Percentiles rank a stretch among this genome's conserved stretches.
Evolutionary conservation across 2,888 invertebrate genomes (phyloP).

Genomic region (Antheraea assamensis): DNA sequence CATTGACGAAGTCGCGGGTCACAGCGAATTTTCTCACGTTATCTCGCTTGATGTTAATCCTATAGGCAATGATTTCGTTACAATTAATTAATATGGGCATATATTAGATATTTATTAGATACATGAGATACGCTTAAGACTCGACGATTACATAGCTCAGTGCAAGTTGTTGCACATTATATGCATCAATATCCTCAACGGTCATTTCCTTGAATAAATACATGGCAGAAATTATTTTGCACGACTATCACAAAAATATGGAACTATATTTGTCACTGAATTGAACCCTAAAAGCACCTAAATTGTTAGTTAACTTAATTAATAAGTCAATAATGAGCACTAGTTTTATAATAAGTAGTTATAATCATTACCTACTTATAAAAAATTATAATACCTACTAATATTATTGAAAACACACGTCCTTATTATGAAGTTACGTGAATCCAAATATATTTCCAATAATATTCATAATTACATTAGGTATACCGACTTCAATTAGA

Average conservation of each 20-base stretch:
- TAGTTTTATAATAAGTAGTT: not conserved
- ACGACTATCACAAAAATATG: not conserved
- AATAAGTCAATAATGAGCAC: not conserved
- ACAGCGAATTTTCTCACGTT: not conserved
- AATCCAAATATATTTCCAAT: not conserved
- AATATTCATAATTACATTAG: not conserved
- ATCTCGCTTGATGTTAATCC: not conserved
- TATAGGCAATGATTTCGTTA: not conserved
- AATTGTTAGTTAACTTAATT: not conserved
- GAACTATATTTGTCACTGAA: not conserved
- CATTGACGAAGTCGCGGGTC: too few species aligned
- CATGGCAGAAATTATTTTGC: not conserved
- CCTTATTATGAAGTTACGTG: not conserved
- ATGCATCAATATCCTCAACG: not conserved
- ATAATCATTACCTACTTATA: not conserved
- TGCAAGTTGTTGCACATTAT: not conserved
- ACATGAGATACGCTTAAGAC: not conserved
- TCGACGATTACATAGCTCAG: not conserved
- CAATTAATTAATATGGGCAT: not conserved
- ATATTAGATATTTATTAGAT: not conserved
- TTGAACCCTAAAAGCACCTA: not conserved
- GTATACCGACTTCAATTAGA: too few species aligned
- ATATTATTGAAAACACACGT: not conserved
- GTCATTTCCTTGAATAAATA: not conserved
- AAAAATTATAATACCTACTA: not conserved